Percentiles rank a stretch among this genome's conserved stretches.
Evolutionary conservation across 2,888 invertebrate genomes (phyloP).

Genomic region (Leptopilina syphax): DNA sequence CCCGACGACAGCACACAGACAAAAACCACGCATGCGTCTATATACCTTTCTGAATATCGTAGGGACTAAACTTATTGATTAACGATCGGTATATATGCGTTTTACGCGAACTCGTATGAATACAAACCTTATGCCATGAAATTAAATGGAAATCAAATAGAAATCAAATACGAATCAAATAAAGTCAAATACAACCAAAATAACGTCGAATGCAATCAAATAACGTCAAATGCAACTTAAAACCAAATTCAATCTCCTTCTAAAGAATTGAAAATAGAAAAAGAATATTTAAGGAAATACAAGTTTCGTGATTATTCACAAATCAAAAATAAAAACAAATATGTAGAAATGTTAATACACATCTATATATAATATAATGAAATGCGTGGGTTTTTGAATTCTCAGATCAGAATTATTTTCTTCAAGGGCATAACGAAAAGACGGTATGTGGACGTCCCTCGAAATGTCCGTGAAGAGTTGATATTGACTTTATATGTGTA

Average conservation of each 20-base stretch:
- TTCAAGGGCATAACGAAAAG: too few species aligned
- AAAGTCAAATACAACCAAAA: too few species aligned
- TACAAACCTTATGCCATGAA: constrained; percentile 43
- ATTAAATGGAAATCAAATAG: neutral
- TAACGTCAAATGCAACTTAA: too few species aligned
- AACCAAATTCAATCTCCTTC: too few species aligned
- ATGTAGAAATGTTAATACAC: neutral
- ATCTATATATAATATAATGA: neutral
- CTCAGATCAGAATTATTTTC: too few species aligned
- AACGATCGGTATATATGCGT: constrained; percentile 54
- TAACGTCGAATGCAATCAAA: too few species aligned
- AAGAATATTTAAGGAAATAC: neutral
- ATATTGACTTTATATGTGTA: neutral
- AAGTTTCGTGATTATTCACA: neutral
- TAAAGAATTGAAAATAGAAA: too few species aligned
- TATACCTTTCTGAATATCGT: constrained; percentile 47
- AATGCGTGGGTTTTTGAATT: too few species aligned
- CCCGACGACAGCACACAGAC: constrained; percentile 47
- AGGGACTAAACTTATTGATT: constrained; percentile 51
- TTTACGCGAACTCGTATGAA: constrained; percentile 46
- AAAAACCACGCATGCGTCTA: constrained; percentile 52
- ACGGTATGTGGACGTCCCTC: constrained; percentile 22
- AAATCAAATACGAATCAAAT: too few species aligned
- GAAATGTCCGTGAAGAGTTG: constrained; percentile 10
- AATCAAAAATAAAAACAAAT: neutral